Evolutionary conservation across 2,797 vertebrate genomes (phyloP).

Genomic region (Neoniphon sammara): DNA sequence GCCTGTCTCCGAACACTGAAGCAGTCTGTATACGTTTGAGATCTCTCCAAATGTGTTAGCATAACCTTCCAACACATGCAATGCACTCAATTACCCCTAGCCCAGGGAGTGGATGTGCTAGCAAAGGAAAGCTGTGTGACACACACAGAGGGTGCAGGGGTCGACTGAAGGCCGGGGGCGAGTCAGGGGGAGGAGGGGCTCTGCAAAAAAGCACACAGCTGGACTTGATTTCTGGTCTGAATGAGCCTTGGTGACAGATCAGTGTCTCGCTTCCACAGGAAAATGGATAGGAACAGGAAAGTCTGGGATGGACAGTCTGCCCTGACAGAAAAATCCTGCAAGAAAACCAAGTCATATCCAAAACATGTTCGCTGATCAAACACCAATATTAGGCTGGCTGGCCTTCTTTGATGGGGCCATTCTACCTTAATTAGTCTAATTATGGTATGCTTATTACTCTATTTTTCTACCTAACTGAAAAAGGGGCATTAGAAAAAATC

Average conservation of each 20-base stretch:
- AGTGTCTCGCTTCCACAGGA: conserved; percentile 15
- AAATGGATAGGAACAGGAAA: conserved; percentile 30
- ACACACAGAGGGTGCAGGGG: conserved; percentile 27
- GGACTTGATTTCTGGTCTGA: conserved; percentile 44
- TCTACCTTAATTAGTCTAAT: background rate
- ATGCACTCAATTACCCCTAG: conserved; percentile 32
- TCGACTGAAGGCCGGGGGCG: conserved; percentile 39
- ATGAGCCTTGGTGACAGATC: conserved; percentile 31
- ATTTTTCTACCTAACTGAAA: background rate
- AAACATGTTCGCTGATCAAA: conserved; percentile 29
- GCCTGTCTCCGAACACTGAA: background rate
- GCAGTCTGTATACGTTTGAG: conserved; percentile 3
- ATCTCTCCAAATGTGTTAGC: conserved; percentile 36
- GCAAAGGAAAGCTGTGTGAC: conserved; percentile 34
- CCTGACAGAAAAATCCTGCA: background rate
- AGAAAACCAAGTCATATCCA: conserved; percentile 21
- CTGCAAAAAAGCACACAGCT: conserved; percentile 33
- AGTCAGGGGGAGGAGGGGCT: conserved; percentile 13
- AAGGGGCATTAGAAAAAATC: background rate
- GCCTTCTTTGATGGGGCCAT: conserved; percentile 17
- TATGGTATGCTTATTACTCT: background rate
- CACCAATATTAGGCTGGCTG: conserved; percentile 21
- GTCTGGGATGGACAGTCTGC: background rate
- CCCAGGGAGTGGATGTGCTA: conserved; percentile 13
- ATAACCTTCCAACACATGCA: conserved; percentile 39